These are phyloP conservation scores for Rhizomys pruinosus DNA, from an alignment of 2,113 vertebrate genomes.

Conservation along the genomic window DNA sequence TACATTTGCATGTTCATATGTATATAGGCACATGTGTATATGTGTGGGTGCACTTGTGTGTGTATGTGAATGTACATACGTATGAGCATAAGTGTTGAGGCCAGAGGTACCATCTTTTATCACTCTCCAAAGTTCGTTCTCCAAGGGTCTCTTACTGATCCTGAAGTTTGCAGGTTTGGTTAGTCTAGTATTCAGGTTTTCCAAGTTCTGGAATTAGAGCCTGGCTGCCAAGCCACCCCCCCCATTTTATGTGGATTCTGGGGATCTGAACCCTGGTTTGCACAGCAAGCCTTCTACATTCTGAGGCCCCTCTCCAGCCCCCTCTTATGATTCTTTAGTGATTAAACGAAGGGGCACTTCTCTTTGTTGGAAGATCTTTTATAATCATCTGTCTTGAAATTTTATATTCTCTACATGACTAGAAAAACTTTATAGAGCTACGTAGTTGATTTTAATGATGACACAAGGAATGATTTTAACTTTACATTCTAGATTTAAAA, in stretches of 20 bases:
- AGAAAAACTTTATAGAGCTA: neutral
- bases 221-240: neutral
- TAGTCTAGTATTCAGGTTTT: too few relatives aligned
- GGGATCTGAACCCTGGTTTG: neutral
- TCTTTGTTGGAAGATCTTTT: neutral
- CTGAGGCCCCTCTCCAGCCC: neutral
- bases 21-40: too few relatives aligned
- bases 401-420: neutral
- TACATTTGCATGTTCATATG: neutral
- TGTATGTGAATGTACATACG: neutral
- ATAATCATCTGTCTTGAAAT: neutral
- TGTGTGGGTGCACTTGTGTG: too few relatives aligned
- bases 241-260: neutral
- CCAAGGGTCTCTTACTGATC: neutral
- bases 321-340: neutral
- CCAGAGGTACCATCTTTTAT: neutral
- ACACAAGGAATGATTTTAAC: neutral
- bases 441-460: neutral
- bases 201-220: too few relatives aligned
- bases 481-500: neutral
- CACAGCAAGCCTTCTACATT: neutral
- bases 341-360: neutral
- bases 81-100: neutral
- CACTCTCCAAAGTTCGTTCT: neutral
- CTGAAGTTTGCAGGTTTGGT: too few relatives aligned